These are phyloP conservation scores for Ochotona curzoniae DNA, from an alignment of 2,113 vertebrate genomes.

Conservation along the genomic window DNA sequence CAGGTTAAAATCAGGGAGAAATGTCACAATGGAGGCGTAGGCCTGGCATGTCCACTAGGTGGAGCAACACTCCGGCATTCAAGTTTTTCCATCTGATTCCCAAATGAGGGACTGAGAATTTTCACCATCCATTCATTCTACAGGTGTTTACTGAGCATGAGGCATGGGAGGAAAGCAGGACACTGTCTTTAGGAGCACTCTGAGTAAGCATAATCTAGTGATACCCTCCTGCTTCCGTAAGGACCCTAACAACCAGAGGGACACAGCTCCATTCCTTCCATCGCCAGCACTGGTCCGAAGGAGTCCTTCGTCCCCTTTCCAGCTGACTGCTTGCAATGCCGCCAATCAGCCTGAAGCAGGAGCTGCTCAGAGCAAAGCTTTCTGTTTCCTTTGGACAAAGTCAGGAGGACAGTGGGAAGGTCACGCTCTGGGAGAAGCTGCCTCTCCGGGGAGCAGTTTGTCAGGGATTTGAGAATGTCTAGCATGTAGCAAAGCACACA, in stretches of 20 bases:
- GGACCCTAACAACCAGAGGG: neutral
- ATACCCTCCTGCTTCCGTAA: neutral
- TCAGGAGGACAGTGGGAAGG: too few species aligned
- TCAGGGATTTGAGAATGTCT: too few species aligned
- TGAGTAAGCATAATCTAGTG: neutral
- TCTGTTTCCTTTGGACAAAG: too few species aligned
- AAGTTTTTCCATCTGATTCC: neutral
- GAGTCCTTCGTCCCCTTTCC: neutral
- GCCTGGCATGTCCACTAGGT: slow-evolving; percentile 45
- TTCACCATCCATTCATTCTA: neutral
- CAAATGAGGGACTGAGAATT: neutral
- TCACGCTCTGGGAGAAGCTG: too few species aligned
- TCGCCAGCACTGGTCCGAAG: neutral
- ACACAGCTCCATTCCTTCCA: neutral
- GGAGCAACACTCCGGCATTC: neutral
- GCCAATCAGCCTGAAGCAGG: too few species aligned
- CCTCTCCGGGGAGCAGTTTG: too few species aligned
- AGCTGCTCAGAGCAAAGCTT: too few species aligned
- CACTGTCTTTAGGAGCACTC: too few species aligned
- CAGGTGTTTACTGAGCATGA: neutral
- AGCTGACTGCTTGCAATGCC: too few species aligned
- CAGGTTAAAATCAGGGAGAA: rapidly evolving
- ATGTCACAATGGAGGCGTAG: neutral
- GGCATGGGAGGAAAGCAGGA: too few species aligned
- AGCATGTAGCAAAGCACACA: too few species aligned